Percentiles rank a stretch among this genome's conserved stretches.
Conservation (phyloP, 2,113 vertebrate genomes). For the Nesoenas mayeri region DNA sequence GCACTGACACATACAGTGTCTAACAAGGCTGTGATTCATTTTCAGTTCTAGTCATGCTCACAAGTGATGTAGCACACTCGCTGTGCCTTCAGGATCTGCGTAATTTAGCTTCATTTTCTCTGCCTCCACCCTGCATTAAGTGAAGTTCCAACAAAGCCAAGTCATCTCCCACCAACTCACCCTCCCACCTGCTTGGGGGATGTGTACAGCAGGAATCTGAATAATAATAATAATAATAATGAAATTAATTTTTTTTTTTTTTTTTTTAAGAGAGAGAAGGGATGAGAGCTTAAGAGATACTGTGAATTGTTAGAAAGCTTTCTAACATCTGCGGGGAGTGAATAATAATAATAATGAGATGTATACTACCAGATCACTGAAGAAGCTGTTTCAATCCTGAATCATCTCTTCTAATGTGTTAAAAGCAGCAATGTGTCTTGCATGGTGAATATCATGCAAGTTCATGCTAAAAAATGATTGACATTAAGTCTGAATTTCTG, state of each 20-base stretch:
- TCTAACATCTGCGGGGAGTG: conserved; percentile 18
- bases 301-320: conserved; percentile 56
- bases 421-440: background rate
- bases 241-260: background rate
- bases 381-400: conserved; percentile 14
- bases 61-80: conserved; percentile 46
- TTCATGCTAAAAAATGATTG: background rate
- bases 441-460: background rate
- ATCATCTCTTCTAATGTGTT: background rate
- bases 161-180: conserved; percentile 61
- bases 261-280: background rate
- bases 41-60: conserved; percentile 62
- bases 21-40: conserved; percentile 74
- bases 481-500: background rate
- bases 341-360: conserved; percentile 9
- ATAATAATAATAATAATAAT: conserved; percentile 33
- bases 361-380: background rate
- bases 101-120: conserved; percentile 42
- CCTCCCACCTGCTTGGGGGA: conserved; percentile 64
- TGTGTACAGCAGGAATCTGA: background rate
- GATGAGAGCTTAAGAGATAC: conserved; percentile 34
- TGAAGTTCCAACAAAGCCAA: conserved; percentile 55
- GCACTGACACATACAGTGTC: conserved; percentile 68
- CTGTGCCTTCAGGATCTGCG: conserved; percentile 51
- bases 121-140: conserved; percentile 39